A percentile compares a stretch with the other conserved stretches of the same genome.
Evolutionary conservation across 2,888 invertebrate species (phyloP).

Genomic region (Deilephila elpenor): DNA sequence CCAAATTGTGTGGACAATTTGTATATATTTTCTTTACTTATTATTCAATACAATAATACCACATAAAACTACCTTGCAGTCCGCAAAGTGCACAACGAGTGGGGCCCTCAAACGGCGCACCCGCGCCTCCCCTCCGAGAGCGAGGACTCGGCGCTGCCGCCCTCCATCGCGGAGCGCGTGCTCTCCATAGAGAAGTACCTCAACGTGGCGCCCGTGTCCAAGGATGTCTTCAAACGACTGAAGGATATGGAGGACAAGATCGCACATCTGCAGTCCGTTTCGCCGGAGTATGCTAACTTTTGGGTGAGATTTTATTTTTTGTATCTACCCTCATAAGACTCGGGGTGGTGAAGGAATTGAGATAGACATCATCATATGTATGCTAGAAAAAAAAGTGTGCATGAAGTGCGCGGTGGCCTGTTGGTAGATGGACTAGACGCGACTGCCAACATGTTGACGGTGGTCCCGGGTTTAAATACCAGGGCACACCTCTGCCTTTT

Average conservation of each 20-base stretch:
- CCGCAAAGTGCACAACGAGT: slow-evolving; percentile 87
- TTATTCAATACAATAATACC: too few species aligned
- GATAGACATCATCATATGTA: too few species aligned
- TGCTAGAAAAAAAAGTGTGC: too few species aligned
- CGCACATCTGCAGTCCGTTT: slow-evolving; percentile 88
- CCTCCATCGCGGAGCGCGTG: slow-evolving; percentile 88
- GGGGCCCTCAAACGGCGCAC: slow-evolving; percentile 86
- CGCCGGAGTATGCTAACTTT: slow-evolving; percentile 92
- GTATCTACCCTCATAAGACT: not conserved
- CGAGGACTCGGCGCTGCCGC: slow-evolving; percentile 66
- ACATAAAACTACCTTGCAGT: slow-evolving; percentile 73
- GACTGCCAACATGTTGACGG: too few species aligned
- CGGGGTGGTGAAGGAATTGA: too few species aligned
- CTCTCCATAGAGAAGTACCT: slow-evolving; percentile 87
- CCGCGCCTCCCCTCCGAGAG: slow-evolving; percentile 46
- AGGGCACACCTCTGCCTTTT: too few species aligned
- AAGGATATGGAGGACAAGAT: slow-evolving; percentile 91
- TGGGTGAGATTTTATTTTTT: slow-evolving; percentile 57
- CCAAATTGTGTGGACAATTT: too few species aligned
- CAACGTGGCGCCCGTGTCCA: slow-evolving; percentile 82
- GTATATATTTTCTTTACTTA: too few species aligned
- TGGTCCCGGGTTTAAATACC: too few species aligned
- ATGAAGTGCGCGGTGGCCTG: too few species aligned
- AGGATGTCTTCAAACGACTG: slow-evolving; percentile 87
- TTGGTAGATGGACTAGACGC: too few species aligned